Evolutionary conservation across 2,113 vertebrate species (phyloP).

Genomic region (Hypomesus transpacificus): DNA sequence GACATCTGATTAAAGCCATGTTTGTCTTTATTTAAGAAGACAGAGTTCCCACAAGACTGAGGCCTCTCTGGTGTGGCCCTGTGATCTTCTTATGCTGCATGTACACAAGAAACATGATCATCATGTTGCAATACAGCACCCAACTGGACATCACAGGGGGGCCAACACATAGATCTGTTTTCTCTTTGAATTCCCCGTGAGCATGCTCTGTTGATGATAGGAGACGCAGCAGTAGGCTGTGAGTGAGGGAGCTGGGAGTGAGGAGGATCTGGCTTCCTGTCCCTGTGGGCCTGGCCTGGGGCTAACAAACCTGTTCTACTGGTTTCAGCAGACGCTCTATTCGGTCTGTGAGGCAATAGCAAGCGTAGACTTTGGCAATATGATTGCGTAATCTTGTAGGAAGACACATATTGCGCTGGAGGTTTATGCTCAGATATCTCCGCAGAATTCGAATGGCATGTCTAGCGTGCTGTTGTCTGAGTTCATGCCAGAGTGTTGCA

Average conservation of each 20-base stretch:
- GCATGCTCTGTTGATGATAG: slow-evolving; percentile 3
- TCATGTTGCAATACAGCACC: neutral
- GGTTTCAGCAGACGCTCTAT: slow-evolving; percentile 45
- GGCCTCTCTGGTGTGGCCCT: neutral
- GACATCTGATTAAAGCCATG: slow-evolving; percentile 25
- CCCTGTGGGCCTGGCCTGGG: slow-evolving; percentile 36
- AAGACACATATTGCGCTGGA: neutral
- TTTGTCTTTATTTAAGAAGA: slow-evolving; percentile 31
- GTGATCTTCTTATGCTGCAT: neutral
- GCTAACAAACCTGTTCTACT: slow-evolving; percentile 62
- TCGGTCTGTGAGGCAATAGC: neutral
- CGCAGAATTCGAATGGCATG: neutral
- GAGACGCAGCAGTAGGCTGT: neutral
- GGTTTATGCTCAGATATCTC: neutral
- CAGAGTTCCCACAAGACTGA: neutral
- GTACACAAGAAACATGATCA: neutral
- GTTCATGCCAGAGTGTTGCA: neutral
- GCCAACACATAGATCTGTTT: slow-evolving; percentile 14
- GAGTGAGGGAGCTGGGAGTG: slow-evolving; percentile 13
- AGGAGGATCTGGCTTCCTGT: slow-evolving; percentile 46
- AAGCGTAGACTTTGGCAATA: neutral
- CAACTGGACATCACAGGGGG: neutral
- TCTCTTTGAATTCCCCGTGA: neutral
- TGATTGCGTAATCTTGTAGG: neutral
- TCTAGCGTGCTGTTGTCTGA: neutral